Base-by-base conservation (phyloP, 2,888 invertebrate species). In the Diaprepes abbreviatus region DNA sequence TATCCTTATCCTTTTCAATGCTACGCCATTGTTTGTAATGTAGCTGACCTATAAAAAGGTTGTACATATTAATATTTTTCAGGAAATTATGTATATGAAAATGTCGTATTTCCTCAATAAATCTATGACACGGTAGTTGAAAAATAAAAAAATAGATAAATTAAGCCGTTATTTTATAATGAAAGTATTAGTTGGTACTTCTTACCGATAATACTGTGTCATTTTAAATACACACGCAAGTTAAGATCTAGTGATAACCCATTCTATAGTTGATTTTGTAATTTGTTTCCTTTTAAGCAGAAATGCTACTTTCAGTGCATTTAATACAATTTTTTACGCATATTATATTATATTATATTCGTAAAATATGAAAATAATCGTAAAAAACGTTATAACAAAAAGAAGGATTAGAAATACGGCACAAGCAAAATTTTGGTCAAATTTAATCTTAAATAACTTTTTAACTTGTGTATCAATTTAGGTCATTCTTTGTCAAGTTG, bases 181-280 rank as follows among this genome's bases (percentile, higher is more conserved):
- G 28, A 40, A 59, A 66, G 28, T 50, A 50, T 59, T 59, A 21
- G 12, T n/a, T 28, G 31, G n/a, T n/a, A n/a, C n/a, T 0, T 17
- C 31, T 59, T 14, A 19, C 38, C 48, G 21, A 31, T 38, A 16
- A 48, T 48, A 57, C 36, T 65, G 36, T 31, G 24, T 45, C 58
- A 65, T 35, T 48, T 45, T 54, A 10, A 40, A 52, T 24, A 3
- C 38, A 36, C 31, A 66, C 52, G 59, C 59, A 66, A 66, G 52
- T 60, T 67, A 54, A 55, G 28, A 55, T 55, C 38, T 17, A 54
- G 35, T 67, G 67, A 60, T 62, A 67, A 62, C 48, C 16, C 12
- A 54, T 52, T 66, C 52, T 40, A 33, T 52, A 43, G 17, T 36
- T 59, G 33, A 60, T 60, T 5, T 24, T 24, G 28, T 24, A 7